Evolutionary conservation across 92 coral and sea anemone species (phyloP).

Genomic region (Nematostella vectensis): DNA sequence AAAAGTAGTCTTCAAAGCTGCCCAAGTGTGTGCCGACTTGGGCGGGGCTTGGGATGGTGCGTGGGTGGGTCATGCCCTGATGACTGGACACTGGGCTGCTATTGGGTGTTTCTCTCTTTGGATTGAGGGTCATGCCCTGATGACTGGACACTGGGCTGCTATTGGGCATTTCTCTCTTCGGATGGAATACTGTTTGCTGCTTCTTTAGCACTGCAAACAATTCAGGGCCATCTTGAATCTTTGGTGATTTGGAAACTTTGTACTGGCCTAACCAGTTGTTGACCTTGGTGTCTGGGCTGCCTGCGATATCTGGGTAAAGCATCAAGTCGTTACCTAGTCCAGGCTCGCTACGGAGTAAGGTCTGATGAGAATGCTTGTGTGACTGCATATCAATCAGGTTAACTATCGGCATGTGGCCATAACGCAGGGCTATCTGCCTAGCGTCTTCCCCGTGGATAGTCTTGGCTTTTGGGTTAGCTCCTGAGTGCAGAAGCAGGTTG

Average conservation of each 20-base stretch:
- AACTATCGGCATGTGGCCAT: constrained; percentile 51
- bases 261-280: constrained; percentile 31
- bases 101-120: background rate
- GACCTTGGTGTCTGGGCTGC: constrained; percentile 22
- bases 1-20: constrained; percentile 65
- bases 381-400: constrained; percentile 61
- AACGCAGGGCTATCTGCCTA: constrained; percentile 49
- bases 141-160: background rate
- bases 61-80: constrained; percentile 39
- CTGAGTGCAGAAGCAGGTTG: constrained; percentile 38
- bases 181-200: constrained; percentile 6
- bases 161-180: constrained; percentile 18
- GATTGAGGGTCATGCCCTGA: background rate
- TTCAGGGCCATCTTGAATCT: constrained; percentile 67
- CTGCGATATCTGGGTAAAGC: constrained; percentile 11
- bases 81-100: constrained; percentile 30
- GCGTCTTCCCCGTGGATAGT: constrained; percentile 53
- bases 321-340: constrained; percentile 40
- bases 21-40: constrained; percentile 16
- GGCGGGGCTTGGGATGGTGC: constrained; percentile 12
- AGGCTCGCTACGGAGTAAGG: constrained; percentile 72
- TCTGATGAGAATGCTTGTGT: constrained; percentile 17
- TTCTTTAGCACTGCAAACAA: constrained; percentile 49
- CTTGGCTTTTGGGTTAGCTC: constrained; percentile 41
- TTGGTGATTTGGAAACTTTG: constrained; percentile 19